Conservation (phyloP, 2,888 invertebrate genomes). For the Spisula subtruncata region DNA sequence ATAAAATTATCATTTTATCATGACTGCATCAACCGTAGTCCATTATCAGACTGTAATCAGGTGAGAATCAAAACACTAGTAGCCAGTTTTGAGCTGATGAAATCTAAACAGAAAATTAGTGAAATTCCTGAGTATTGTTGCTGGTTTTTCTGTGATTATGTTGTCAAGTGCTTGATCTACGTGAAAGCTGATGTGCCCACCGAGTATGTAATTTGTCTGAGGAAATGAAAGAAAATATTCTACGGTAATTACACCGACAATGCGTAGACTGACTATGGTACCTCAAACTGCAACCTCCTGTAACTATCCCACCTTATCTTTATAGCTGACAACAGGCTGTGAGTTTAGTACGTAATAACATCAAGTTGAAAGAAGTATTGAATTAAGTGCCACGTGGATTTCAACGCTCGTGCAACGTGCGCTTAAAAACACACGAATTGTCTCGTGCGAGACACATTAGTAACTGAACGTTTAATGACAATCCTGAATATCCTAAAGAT, state of each 20-base stretch:
- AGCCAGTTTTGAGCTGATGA: too few relatives aligned
- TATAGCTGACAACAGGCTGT: background rate
- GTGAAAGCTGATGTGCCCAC: background rate
- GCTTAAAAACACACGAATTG: background rate
- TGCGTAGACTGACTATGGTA: constrained; percentile 7
- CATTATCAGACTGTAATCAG: too few relatives aligned
- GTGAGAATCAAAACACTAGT: too few relatives aligned
- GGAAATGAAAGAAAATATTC: constrained; percentile 8
- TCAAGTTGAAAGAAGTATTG: constrained; percentile 24
- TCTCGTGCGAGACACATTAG: constrained; percentile 12
- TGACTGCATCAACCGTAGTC: too few relatives aligned
- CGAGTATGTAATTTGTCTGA: background rate
- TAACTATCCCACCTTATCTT: background rate
- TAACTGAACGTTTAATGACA: background rate
- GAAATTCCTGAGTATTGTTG: background rate
- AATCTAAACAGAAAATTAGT: background rate
- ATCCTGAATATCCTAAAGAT: background rate
- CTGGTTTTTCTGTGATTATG: background rate
- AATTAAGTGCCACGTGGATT: constrained; percentile 28
- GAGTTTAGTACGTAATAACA: constrained; percentile 7
- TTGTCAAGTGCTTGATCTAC: background rate
- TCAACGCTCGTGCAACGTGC: background rate
- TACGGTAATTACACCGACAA: constrained; percentile 11
- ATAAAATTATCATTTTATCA: too few relatives aligned
- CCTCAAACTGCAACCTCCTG: background rate